Evolutionary conservation across 37 sponge, comb jelly and placozoan species (phyloP), one percentile per base, ranked within the genome.

Genomic region (Dysidea cf. avara): DNA sequence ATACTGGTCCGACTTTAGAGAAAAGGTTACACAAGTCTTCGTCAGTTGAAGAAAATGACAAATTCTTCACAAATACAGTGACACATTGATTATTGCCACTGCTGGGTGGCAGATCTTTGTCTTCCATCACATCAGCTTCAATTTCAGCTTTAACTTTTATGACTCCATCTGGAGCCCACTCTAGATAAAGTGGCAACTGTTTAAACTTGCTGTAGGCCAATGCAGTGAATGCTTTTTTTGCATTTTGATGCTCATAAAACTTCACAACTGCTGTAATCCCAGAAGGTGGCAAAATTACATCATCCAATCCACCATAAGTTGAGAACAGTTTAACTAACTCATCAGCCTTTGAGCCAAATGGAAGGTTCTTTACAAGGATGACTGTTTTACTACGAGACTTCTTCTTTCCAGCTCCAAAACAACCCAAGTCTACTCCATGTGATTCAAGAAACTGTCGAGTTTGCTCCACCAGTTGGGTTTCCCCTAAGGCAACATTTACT

Each of bases 11-110:
- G 39, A 76, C 30, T 18, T 53, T 56, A 4, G 75, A 63, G 34
- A 97, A 97, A 20, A 83, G 55, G 0, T 76, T 51, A 18, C 61
- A 69, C 37, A 97, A 72, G 1, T 56, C 28, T 0, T 82, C 81
- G 35, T 93, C 91, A 25, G 74, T 66, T 13, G 97, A 90, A 18
- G 83, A 80, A 74, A 97, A 97, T 65, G 94, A 94, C 13, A 97
- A 67, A 50, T 97, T 97, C 53, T 94, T 97, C 58, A 97, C 89
- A 86, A 94, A 97, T 3, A 97, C 53, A 9, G 89, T 92, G n/a
- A n/a, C n/a, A 20, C 74, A 52, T 46, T 77, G 78, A 16, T 72
- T 63, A 35, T 34, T 68, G 2, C 38, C 30, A 1, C 49, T 36
- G 40, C 36, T 28, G 16, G 38, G 76, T 49, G 20, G 40, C 14